phyloP scores from a whole-genome alignment of 2,888 invertebrate genomes.

The Adineta ricciae region DNA sequence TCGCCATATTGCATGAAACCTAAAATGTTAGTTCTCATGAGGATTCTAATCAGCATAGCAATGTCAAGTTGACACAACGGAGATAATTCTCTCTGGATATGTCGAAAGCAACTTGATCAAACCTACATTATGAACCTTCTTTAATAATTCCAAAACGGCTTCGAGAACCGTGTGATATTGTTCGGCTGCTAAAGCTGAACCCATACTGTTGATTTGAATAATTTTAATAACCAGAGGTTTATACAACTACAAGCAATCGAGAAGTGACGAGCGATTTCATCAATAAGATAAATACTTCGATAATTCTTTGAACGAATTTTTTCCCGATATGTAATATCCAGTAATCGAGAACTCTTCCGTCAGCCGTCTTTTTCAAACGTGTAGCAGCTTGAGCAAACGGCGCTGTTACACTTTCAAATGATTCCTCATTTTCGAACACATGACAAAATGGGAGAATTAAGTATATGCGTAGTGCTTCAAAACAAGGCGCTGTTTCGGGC shows the following conservation, averaged over 20 bases:
- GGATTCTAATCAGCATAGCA: too few species aligned
- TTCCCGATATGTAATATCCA: conserved; percentile 28
- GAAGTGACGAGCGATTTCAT: too few species aligned
- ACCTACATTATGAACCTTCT: background rate
- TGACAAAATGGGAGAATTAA: conserved; percentile 74
- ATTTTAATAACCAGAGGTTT: background rate
- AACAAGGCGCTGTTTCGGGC: conserved; percentile 61
- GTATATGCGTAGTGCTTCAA: conserved; percentile 73
- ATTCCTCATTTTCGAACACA: conserved; percentile 58
- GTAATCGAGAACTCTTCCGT: conserved; percentile 31
- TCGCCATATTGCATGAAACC: background rate
- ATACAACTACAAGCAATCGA: background rate
- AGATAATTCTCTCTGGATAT: too few species aligned
- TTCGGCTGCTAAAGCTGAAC: background rate
- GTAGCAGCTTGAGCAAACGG: conserved; percentile 30
- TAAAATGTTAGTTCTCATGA: background rate
- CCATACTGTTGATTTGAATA: background rate
- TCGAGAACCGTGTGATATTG: background rate
- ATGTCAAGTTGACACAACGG: too few species aligned
- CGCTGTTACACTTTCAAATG: background rate
- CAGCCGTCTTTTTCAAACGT: conserved; percentile 29
- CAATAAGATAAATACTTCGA: conserved; percentile 8
- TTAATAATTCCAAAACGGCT: background rate
- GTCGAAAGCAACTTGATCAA: too few species aligned
- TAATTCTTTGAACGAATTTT: conserved; percentile 30